These are phyloP conservation scores for Mantis religiosa DNA, from an alignment of 2,888 invertebrate species.

Conservation along the genomic window DNA sequence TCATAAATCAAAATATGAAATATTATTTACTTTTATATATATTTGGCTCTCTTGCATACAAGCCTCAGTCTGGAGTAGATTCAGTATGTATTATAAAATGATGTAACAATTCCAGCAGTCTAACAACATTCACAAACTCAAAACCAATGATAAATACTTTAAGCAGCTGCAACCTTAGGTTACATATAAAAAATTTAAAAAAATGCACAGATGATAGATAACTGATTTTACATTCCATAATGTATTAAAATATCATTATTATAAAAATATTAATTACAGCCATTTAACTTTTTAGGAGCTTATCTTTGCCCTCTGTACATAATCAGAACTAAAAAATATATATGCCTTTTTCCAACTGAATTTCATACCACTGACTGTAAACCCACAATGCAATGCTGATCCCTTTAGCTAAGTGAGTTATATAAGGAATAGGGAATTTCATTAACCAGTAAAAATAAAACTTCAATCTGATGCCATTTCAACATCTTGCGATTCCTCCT, in stretches of 20 bases:
- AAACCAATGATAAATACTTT: not conserved
- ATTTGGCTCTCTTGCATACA: no score
- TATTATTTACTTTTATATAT: no score
- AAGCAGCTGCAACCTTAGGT: not conserved
- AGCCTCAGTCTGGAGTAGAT: no score
- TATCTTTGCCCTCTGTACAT: no score
- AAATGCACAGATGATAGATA: not conserved
- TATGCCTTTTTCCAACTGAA: not conserved
- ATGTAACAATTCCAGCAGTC: no score
- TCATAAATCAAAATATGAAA: no score
- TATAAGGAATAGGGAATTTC: not conserved
- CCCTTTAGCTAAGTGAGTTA: not conserved
- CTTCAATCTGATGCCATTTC: not conserved
- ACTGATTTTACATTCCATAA: not conserved
- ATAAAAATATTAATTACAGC: not conserved
- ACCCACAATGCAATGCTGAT: not conserved
- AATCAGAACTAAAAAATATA: not conserved
- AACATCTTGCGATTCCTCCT: constrained; percentile 11
- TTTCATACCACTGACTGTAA: no score
- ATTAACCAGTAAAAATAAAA: not conserved
- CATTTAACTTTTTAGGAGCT: no score
- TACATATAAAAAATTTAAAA: not conserved
- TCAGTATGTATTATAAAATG: no score
- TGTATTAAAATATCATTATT: not conserved
- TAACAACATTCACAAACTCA: not conserved